phyloP scores from a whole-genome alignment of 1,140 invertebrate species.

The Bilobella aurantiaca region DNA sequence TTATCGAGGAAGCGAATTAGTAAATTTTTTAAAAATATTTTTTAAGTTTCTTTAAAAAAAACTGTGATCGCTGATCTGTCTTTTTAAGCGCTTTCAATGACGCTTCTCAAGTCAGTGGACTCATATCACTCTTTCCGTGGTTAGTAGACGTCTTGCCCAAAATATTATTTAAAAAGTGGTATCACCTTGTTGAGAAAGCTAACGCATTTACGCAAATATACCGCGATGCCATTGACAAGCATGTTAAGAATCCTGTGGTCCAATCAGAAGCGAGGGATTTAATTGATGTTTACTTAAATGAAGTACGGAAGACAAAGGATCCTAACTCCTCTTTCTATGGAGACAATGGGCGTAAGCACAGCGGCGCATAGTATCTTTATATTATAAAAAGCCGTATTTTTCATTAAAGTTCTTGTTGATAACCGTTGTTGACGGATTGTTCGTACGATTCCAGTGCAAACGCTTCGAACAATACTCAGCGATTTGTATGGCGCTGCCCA shows the following conservation, averaged over 20 bases:
- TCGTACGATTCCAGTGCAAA: no score
- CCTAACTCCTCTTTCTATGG: conserved; percentile 16
- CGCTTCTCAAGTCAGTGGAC: neutral
- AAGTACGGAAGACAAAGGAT: conserved; percentile 13
- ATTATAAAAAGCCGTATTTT: no score
- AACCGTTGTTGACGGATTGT: no score
- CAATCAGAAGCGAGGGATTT: conserved; percentile 7
- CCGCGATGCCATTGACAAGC: neutral
- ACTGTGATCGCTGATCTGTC: neutral
- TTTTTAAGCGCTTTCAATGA: neutral
- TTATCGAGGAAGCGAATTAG: neutral
- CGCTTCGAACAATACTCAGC: no score
- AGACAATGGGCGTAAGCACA: conserved; percentile 12
- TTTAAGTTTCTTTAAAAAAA: neutral
- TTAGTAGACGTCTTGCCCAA: neutral
- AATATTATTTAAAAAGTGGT: neutral
- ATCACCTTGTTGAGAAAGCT: neutral
- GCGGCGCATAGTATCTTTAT: no score
- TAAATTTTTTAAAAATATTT: neutral
- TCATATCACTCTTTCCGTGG: neutral
- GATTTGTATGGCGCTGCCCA: no score
- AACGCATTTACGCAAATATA: neutral
- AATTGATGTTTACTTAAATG: conserved; percentile 11
- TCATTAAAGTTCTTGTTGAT: no score
- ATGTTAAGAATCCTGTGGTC: neutral